Evolutionary conservation across 2,113 vertebrate species (phyloP).

Genomic region (Petrocephalus microphthalmus): DNA sequence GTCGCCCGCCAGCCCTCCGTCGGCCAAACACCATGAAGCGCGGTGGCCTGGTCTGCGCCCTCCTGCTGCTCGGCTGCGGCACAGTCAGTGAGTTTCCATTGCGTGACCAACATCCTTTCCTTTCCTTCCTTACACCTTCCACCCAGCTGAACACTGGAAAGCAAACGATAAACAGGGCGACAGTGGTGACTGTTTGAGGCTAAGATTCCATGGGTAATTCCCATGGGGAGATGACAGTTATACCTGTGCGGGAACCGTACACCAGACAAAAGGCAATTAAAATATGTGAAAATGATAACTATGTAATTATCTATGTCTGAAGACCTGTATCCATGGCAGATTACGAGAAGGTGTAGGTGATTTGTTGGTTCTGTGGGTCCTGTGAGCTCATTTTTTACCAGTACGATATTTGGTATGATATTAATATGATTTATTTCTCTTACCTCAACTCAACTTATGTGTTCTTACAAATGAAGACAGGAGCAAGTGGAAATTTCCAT

Average conservation of each 20-base stretch:
- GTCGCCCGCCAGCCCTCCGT: neutral
- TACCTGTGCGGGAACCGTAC: neutral
- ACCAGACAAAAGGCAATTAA: neutral
- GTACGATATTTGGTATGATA: neutral
- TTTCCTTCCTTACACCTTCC: neutral
- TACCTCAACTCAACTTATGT: neutral
- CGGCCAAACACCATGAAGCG: conserved; percentile 20
- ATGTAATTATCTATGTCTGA: neutral
- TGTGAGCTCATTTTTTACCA: neutral
- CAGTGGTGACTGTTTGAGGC: neutral
- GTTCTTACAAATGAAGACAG: neutral
- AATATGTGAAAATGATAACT: neutral
- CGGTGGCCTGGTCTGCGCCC: neutral
- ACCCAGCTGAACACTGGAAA: neutral
- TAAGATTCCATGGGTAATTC: neutral
- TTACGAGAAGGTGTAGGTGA: neutral
- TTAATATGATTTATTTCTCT: neutral
- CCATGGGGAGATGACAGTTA: neutral
- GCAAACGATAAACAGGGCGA: neutral
- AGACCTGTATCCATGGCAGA: neutral
- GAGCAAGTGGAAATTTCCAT: neutral
- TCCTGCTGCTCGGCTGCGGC: conserved; percentile 23
- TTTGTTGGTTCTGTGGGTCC: neutral
- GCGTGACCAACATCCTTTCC: neutral
- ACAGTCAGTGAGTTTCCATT: conserved; percentile 15